Evolutionary conservation across 2,113 vertebrate genomes (phyloP).

Genomic region (Grammomys surdaster): DNA sequence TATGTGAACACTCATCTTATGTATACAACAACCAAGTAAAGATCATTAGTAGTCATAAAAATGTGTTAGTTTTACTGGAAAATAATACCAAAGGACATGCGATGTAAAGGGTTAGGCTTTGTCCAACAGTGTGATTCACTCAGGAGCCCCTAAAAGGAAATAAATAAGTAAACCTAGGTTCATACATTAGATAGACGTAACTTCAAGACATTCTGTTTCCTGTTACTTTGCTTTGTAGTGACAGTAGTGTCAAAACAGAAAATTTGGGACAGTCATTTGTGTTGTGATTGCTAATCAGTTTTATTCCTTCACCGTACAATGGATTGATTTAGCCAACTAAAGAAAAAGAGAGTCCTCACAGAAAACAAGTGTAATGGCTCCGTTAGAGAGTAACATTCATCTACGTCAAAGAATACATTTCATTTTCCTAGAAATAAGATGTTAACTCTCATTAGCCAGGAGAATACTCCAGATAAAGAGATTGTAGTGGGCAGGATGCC

Average conservation of each 20-base stretch:
- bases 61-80: constrained; percentile 7
- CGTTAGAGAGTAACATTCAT: neutral
- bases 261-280: neutral
- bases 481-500: neutral
- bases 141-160: neutral
- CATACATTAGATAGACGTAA: neutral
- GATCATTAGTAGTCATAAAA: neutral
- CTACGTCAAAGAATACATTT: neutral
- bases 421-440: neutral
- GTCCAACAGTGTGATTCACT: neutral
- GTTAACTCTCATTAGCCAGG: neutral
- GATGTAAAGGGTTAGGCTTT: neutral
- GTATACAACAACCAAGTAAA: neutral
- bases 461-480: neutral
- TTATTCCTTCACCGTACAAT: neutral
- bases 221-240: neutral
- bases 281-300: neutral
- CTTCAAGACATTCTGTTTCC: neutral
- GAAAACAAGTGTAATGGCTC: neutral
- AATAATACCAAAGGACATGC: neutral
- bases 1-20: neutral
- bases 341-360: neutral
- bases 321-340: neutral
- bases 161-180: neutral
- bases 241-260: neutral